Conservation (phyloP, 1,140 invertebrate genomes). For the Drosophila serrata region DNA sequence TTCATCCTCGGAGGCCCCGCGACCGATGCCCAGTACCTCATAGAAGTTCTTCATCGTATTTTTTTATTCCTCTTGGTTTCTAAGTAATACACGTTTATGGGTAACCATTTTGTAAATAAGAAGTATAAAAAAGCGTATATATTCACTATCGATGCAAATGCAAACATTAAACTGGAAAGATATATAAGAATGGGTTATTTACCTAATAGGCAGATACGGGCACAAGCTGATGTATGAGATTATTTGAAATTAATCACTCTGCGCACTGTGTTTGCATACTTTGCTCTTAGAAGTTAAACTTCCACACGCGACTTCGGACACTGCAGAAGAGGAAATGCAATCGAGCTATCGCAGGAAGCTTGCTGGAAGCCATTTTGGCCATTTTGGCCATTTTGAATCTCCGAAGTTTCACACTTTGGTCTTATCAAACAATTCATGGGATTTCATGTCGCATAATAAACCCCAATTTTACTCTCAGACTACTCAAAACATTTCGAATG, state of each 20-base stretch:
- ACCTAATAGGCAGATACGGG: neutral
- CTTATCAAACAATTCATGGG: neutral
- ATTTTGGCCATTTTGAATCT: too few relatives aligned
- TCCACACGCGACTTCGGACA: neutral
- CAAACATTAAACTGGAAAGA: neutral
- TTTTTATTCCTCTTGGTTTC: neutral
- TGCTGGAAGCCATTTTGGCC: too few relatives aligned
- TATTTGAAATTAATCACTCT: neutral
- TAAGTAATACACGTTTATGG: neutral
- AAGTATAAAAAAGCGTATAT: neutral
- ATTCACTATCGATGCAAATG: neutral
- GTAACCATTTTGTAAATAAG: neutral
- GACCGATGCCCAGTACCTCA: neutral
- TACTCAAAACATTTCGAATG: neutral
- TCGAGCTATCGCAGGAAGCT: neutral
- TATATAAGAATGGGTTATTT: neutral
- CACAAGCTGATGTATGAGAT: neutral
- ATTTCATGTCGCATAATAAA: too few relatives aligned
- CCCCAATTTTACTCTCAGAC: neutral
- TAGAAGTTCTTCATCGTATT: neutral
- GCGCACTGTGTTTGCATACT: neutral
- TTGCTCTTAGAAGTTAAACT: neutral
- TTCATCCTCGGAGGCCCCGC: neutral
- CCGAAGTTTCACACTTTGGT: neutral
- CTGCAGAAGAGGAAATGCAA: neutral